phyloP scores from a whole-genome alignment of 2,888 invertebrate species.

The Sarcophaga rosellei region DNA sequence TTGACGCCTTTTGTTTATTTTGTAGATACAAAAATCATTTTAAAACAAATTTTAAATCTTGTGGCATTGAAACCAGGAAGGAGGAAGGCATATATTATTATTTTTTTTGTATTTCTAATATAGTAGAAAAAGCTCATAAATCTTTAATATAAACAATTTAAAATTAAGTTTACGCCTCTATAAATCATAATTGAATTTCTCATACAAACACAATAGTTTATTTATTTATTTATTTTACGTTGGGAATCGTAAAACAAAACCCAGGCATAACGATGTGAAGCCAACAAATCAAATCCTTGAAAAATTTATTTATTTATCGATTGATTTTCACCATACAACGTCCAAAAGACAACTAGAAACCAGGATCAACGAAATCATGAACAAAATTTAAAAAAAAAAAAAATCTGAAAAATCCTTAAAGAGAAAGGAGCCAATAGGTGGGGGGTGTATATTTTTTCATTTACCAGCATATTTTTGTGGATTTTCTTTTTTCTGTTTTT shows the following conservation, averaged over 20 bases:
- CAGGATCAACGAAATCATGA: neutral
- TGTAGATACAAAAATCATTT: too few species aligned
- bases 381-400: neutral
- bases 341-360: neutral
- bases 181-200: conserved; percentile 24
- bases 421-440: too few species aligned
- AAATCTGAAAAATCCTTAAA: too few species aligned
- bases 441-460: neutral
- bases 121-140: neutral
- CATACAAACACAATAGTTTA: neutral
- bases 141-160: conserved; percentile 20
- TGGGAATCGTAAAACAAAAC: neutral
- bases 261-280: conserved; percentile 10
- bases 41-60: too few species aligned
- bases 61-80: too few species aligned
- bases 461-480: neutral
- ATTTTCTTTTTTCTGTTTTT: neutral
- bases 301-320: conserved; percentile 25
- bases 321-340: conserved; percentile 17
- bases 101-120: neutral
- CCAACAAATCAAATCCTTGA: conserved; percentile 23
- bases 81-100: neutral
- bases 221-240: conserved; percentile 2
- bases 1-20: too few species aligned
- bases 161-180: conserved; percentile 17